Evolutionary conservation across 1,140 invertebrate genomes (phyloP).

Genomic region (Adoxophyes honmai): DNA sequence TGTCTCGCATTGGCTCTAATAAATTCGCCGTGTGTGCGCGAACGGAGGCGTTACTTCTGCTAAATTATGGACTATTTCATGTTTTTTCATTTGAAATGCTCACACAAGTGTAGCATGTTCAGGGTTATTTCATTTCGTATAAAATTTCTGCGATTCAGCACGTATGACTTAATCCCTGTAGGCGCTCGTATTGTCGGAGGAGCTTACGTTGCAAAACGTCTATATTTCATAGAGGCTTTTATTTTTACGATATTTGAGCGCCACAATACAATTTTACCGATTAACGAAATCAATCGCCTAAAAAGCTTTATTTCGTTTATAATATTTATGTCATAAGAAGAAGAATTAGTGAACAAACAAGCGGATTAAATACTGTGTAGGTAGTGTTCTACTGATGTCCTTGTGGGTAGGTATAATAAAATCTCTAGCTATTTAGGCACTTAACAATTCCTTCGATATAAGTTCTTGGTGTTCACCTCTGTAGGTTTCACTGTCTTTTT

Average conservation of each 20-base stretch:
- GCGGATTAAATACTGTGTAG: no score
- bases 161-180: slow-evolving; percentile 15
- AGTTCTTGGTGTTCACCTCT: no score
- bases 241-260: not conserved
- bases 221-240: slow-evolving; percentile 3
- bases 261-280: not conserved
- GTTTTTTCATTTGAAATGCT: slow-evolving; percentile 23
- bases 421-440: no score
- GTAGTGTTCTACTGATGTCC: no score
- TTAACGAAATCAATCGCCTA: not conserved
- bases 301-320: no score
- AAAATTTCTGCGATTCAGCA: slow-evolving; percentile 12
- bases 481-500: no score
- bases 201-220: slow-evolving; percentile 11
- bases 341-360: no score
- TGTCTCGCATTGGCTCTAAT: slow-evolving; percentile 26
- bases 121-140: slow-evolving; percentile 6
- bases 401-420: no score
- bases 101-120: not conserved
- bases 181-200: slow-evolving; percentile 12
- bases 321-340: no score
- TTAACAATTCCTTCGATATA: no score
- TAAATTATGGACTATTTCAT: slow-evolving; percentile 33
- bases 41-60: slow-evolving; percentile 30
- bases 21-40: slow-evolving; percentile 27